Evolutionary conservation across 2,888 invertebrate species (phyloP).

Genomic region (Trachelus iudaicus): DNA sequence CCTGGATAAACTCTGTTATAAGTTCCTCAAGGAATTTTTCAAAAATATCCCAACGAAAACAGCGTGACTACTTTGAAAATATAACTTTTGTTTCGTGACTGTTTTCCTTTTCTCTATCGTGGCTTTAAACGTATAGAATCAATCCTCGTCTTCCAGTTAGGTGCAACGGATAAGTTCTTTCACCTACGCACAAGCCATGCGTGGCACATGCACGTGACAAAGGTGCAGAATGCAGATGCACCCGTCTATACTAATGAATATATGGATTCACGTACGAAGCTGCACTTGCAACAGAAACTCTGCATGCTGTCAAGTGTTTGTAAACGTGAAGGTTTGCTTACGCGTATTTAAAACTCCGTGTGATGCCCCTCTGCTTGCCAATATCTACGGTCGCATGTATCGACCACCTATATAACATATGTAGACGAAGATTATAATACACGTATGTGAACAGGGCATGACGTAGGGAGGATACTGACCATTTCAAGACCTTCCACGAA

Average conservation of each 20-base stretch:
- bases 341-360: background rate
- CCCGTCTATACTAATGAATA: background rate
- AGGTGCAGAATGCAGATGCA: background rate
- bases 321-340: background rate
- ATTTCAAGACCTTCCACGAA: conserved; percentile 37
- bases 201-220: background rate
- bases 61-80: background rate
- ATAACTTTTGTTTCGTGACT: background rate
- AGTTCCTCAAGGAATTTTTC: background rate
- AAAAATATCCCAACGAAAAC: background rate
- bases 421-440: background rate
- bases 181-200: background rate
- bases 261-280: background rate
- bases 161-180: background rate
- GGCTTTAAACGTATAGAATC: background rate
- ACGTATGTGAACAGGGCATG: conserved; percentile 1
- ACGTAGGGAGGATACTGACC: conserved; percentile 36
- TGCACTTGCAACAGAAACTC: background rate
- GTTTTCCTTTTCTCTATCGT: background rate
- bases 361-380: background rate
- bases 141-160: background rate
- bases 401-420: background rate
- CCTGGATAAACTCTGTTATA: too few relatives aligned
- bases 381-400: background rate
- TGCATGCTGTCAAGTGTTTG: background rate